Conservation (phyloP, 2,888 invertebrate species). For the Chirona hameri region DNA sequence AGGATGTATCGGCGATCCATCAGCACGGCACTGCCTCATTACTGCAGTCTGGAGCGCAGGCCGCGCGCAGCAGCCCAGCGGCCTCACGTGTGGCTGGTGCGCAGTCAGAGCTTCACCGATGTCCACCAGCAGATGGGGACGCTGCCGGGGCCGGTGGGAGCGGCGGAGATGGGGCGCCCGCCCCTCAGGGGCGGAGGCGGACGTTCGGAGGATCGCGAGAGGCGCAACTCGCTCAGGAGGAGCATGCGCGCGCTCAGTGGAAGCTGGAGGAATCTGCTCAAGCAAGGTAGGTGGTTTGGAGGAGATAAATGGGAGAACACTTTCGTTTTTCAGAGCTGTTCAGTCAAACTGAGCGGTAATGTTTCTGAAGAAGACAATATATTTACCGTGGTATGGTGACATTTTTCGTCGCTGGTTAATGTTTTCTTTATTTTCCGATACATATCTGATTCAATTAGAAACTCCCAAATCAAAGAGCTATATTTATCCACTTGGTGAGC, state of each 20-base stretch:
- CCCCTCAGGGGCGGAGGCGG: not conserved
- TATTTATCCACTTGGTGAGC: too few species aligned
- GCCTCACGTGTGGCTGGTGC: not conserved
- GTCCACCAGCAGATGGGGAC: not conserved
- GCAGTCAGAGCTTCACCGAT: slow-evolving; percentile 27
- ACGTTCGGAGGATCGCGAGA: not conserved
- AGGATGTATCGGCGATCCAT: slow-evolving; percentile 6
- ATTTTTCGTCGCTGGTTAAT: too few species aligned
- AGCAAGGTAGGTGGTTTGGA: not conserved
- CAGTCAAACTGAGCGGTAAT: too few species aligned
- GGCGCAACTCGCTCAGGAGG: not conserved
- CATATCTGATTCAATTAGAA: too few species aligned
- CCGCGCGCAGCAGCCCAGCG: not conserved
- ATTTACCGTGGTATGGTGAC: too few species aligned
- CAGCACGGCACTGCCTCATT: slow-evolving; percentile 8
- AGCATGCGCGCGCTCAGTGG: slow-evolving; percentile 12
- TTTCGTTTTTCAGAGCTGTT: too few species aligned
- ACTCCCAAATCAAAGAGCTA: too few species aligned
- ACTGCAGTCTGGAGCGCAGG: slow-evolving; percentile 9
- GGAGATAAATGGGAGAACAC: too few species aligned
- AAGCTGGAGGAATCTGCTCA: slow-evolving; percentile 22
- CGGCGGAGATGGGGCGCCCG: not conserved
- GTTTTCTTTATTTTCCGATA: too few species aligned
- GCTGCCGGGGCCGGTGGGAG: not conserved
- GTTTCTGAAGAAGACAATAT: too few species aligned